These are phyloP conservation scores for Linnaemya tessellans DNA, from an alignment of 2,888 invertebrate species.

Conservation along the genomic window DNA sequence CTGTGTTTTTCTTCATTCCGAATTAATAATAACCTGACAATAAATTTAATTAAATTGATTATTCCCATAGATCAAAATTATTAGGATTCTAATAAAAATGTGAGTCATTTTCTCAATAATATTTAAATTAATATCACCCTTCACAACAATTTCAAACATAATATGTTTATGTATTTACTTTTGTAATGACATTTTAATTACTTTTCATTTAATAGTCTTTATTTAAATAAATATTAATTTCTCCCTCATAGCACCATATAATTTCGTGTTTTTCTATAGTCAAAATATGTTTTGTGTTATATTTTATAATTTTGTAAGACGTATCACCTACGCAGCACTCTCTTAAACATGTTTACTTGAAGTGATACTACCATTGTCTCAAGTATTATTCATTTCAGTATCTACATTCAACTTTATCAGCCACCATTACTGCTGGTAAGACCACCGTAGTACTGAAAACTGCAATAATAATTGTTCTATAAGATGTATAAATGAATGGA, in stretches of 20 bases:
- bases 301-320: conserved; percentile 56
- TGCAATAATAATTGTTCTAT: too few relatives aligned
- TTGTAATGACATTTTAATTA: conserved; percentile 10
- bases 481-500: conserved; percentile 13
- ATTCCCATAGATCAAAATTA: too few relatives aligned
- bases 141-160: too few relatives aligned
- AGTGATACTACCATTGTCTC: not conserved
- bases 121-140: too few relatives aligned
- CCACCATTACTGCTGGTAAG: conserved; percentile 16
- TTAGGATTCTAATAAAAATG: too few relatives aligned
- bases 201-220: not conserved
- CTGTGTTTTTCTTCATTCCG: too few relatives aligned
- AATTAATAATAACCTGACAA: too few relatives aligned
- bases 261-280: conserved; percentile 6
- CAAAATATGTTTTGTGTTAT: conserved; percentile 20
- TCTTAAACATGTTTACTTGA: not conserved
- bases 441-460: too few relatives aligned
- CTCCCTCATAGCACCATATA: not conserved
- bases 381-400: not conserved
- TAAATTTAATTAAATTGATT: too few relatives aligned
- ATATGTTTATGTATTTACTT: too few relatives aligned
- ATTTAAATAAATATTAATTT: not conserved
- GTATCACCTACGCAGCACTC: conserved; percentile 17
- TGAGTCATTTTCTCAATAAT: too few relatives aligned
- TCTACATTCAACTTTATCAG: not conserved